Evolutionary conservation across 2,888 invertebrate genomes (phyloP), one percentile per base, ranked within the genome.

Genomic region (Melanostoma scalare): DNA sequence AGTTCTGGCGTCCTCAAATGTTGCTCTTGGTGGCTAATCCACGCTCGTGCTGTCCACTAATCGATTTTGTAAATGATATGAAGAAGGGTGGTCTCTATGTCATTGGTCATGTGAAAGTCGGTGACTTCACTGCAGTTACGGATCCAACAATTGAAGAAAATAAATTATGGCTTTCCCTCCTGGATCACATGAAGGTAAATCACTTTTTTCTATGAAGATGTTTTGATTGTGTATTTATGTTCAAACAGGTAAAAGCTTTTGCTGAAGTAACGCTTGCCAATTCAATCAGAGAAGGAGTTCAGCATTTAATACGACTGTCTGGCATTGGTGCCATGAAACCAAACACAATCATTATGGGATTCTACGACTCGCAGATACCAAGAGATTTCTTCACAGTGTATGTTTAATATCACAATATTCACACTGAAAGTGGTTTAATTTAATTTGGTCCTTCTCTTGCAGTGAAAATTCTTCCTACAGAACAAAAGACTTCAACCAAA

Each of bases 301-400:
- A 97, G 78, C 99, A 99, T 91, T 92, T 99, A 85, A 94, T 97
- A 60, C 93, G 98, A 38, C 92, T 99, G 78, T 95, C 98, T 0
- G 99, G 99, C 3, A 94, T 99, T 89, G 99, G 99, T 0, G 99
- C 99, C 9, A 99, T 99, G 99, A 99, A 99, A 90, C 99, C 99
- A 0, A 99, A 99, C 89, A 99, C 99, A 0, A 97, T 99, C 76
- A 94, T 99, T 42, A 92, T 99, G 55, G 99, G 99, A 20, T 99
- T 98, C 92, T 94, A 97, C 86, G 99, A 99, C 89, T 93, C 94
- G 33, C 93, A 94, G 36, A 88, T 92, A 0, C 95, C 96, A 0
- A 92, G 92, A 46, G 97, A 98, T 89, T 97, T 97, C 91, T 95
- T 98, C 84, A 93, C 94, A 81, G 93, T 93, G 95, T 95, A 86